Evolutionary conservation across 1,140 invertebrate species (phyloP).

Genomic region (Drosophila rhopaloa): DNA sequence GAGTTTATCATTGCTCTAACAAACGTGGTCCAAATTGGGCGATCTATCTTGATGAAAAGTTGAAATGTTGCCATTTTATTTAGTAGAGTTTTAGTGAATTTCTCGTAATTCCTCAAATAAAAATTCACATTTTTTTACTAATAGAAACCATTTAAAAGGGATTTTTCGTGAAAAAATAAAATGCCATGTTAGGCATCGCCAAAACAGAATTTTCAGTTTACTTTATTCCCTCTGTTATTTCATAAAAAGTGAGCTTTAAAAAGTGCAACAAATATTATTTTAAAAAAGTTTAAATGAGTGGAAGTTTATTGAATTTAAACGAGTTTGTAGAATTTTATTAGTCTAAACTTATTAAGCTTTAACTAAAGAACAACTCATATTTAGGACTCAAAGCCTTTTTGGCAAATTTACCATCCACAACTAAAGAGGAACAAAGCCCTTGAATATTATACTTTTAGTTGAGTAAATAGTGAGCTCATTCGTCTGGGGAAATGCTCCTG

Average conservation of each 20-base stretch:
- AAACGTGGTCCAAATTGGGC: slow-evolving; percentile 10
- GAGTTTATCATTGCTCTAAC: slow-evolving; percentile 7
- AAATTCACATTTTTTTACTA: no score
- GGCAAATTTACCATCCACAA: background rate
- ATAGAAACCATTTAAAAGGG: no score
- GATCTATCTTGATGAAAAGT: slow-evolving; percentile 24
- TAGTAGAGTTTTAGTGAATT: no score
- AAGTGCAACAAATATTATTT: no score
- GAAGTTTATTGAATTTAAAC: no score
- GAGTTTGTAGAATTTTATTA: background rate
- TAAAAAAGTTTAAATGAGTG: no score
- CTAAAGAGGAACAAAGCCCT: slow-evolving; percentile 12
- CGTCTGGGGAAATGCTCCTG: background rate
- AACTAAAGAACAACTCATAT: slow-evolving; percentile 1
- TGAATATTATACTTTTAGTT: slow-evolving; percentile 20
- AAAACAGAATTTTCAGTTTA: no score
- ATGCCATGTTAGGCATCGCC: no score
- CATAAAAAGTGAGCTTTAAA: no score
- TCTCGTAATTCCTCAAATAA: no score
- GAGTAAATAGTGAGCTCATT: slow-evolving; percentile 32
- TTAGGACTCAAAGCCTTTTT: background rate
- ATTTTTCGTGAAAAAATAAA: no score
- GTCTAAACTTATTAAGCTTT: background rate
- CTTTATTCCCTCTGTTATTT: no score
- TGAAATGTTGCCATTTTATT: background rate